Conservation (phyloP, 1,140 invertebrate species). For the Odontomachus brunneus region DNA sequence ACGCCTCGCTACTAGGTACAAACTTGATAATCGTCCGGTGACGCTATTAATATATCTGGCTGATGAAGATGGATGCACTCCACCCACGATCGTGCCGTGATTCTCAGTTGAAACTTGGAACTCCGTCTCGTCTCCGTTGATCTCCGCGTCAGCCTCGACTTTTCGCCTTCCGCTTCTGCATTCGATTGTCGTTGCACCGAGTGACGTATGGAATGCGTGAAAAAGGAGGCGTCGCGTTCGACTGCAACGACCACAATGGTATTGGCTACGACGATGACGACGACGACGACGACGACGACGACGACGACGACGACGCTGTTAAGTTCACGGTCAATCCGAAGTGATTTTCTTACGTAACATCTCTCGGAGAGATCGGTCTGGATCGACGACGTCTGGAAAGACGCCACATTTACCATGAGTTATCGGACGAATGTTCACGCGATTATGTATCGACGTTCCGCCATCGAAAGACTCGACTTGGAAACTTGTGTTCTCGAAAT, state of each 20-base stretch:
- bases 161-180: background rate
- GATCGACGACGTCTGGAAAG: slow-evolving; percentile 65
- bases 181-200: background rate
- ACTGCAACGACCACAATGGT: slow-evolving; percentile 65
- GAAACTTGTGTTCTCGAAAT: slow-evolving; percentile 12
- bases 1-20: slow-evolving; percentile 69
- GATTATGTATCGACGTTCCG: slow-evolving; percentile 12
- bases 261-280: slow-evolving; percentile 61
- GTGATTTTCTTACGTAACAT: slow-evolving; percentile 80
- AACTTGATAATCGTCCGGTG: slow-evolving; percentile 77
- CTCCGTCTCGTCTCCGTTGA: background rate
- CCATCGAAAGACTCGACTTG: background rate
- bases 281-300: slow-evolving; percentile 64
- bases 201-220: slow-evolving; percentile 66
- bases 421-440: slow-evolving; percentile 33
- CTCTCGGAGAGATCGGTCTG: slow-evolving; percentile 71
- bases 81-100: background rate
- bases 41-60: slow-evolving; percentile 77
- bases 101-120: background rate
- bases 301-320: slow-evolving; percentile 74
- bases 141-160: too few relatives aligned
- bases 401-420: slow-evolving; percentile 31
- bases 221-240: slow-evolving; percentile 74
- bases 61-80: slow-evolving; percentile 49
- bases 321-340: slow-evolving; percentile 85